Conservation (phyloP, 1,140 invertebrate genomes). For the Lordiphosa clarofinis region DNA sequence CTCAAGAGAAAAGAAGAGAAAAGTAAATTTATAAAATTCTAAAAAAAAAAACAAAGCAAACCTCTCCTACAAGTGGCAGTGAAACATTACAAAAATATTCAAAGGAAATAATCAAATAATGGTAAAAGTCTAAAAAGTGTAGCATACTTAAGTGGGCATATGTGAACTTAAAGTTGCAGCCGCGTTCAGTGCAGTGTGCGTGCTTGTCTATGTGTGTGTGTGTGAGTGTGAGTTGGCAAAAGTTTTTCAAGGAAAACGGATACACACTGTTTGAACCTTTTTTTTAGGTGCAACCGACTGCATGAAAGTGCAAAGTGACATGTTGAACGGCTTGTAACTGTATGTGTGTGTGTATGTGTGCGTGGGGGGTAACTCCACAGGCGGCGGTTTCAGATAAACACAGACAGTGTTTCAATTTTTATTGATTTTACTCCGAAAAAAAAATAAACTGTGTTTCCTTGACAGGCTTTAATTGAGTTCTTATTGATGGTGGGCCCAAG, state of each 20-base stretch:
- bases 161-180: constrained; percentile 44
- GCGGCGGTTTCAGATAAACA: constrained; percentile 1
- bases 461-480: constrained; percentile 56
- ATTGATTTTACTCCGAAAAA: constrained; percentile 60
- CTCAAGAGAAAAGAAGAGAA: constrained; percentile 2
- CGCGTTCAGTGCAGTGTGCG: constrained; percentile 33
- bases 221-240: constrained; percentile 40
- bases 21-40: constrained; percentile 7
- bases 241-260: constrained; percentile 75
- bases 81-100: constrained; percentile 25
- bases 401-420: constrained; percentile 15
- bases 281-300: constrained; percentile 53
- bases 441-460: constrained; percentile 9
- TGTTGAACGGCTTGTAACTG: constrained; percentile 10
- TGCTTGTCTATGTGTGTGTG: constrained; percentile 18
- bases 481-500: constrained; percentile 53
- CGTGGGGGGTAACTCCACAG: constrained; percentile 11
- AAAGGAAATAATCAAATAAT: constrained; percentile 13
- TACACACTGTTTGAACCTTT: constrained; percentile 66
- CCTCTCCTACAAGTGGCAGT: constrained; percentile 3
- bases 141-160: constrained; percentile 33
- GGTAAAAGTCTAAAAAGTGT: constrained; percentile 13
- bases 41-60: constrained; percentile 1
- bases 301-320: constrained; percentile 30
- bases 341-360: neutral